Conservation (phyloP, 2,797 vertebrate species). For the Diglossa cyanea region DNA sequence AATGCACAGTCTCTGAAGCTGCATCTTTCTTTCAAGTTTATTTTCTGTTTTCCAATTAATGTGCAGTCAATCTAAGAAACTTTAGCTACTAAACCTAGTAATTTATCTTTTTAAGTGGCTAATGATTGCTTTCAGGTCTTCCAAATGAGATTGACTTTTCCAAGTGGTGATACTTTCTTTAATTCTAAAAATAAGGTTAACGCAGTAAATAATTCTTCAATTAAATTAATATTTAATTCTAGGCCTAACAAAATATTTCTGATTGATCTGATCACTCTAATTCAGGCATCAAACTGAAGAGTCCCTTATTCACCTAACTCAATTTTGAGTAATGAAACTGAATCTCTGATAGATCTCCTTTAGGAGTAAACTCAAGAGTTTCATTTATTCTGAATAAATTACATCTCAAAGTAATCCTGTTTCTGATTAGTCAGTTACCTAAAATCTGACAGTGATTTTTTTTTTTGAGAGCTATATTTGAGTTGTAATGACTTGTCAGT, state of each 20-base stretch:
- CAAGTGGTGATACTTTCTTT: not conserved
- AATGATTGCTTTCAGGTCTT: not conserved
- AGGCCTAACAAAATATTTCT: not conserved
- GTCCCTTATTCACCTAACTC: not conserved
- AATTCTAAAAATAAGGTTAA: not conserved
- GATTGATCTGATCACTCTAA: not conserved
- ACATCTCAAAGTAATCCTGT: not conserved
- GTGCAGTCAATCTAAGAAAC: not conserved
- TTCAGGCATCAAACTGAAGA: not conserved
- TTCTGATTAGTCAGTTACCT: not conserved
- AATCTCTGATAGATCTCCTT: not conserved
- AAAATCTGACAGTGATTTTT: not conserved
- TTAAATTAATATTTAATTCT: not conserved
- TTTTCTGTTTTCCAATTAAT: not conserved
- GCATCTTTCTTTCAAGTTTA: not conserved
- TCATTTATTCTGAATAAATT: constrained; percentile 29
- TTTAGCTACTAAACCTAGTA: not conserved
- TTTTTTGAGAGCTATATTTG: not conserved
- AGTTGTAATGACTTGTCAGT: not conserved
- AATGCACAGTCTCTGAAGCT: not conserved
- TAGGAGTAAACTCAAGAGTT: not conserved
- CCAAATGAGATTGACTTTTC: not conserved
- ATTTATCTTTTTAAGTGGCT: not conserved
- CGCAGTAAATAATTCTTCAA: not conserved
- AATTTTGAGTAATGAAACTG: not conserved